Evolutionary conservation across 2,797 vertebrate genomes (phyloP).

Genomic region (Phrynocephalus guinanensis): DNA sequence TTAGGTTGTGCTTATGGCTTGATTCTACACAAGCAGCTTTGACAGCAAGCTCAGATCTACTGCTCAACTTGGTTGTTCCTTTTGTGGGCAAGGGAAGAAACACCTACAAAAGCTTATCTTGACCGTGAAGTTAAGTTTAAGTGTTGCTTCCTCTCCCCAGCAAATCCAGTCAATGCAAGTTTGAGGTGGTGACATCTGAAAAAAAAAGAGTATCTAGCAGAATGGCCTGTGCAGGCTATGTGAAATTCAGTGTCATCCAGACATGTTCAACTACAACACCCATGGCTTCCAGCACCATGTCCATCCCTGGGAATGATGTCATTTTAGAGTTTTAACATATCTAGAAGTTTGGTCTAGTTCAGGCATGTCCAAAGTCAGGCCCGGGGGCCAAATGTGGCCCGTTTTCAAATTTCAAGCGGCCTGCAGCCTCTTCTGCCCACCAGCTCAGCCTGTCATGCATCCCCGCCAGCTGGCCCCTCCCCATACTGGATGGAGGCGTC

Average conservation of each 20-base stretch:
- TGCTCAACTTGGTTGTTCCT: background rate
- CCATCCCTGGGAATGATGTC: background rate
- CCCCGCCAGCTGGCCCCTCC: too few species aligned
- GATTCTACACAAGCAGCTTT: too few species aligned
- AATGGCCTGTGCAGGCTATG: background rate
- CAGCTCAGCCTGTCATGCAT: too few species aligned
- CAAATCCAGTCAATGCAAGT: background rate
- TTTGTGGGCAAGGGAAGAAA: background rate
- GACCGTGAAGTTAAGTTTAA: background rate
- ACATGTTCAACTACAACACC: background rate
- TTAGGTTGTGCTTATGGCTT: constrained; percentile 1
- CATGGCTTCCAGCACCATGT: background rate
- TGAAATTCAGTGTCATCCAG: background rate
- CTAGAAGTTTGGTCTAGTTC: background rate
- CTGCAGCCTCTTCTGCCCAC: too few species aligned
- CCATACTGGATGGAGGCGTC: too few species aligned
- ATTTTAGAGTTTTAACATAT: background rate
- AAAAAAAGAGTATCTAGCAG: background rate
- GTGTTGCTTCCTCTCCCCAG: background rate
- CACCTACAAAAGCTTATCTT: background rate
- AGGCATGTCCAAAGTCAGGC: too few species aligned
- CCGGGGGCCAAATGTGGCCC: too few species aligned
- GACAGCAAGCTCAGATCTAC: too few species aligned
- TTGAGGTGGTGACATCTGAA: background rate
- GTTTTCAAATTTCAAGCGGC: too few species aligned